Conservation (phyloP, 2,113 vertebrate species). For the Globicephala melas region DNA sequence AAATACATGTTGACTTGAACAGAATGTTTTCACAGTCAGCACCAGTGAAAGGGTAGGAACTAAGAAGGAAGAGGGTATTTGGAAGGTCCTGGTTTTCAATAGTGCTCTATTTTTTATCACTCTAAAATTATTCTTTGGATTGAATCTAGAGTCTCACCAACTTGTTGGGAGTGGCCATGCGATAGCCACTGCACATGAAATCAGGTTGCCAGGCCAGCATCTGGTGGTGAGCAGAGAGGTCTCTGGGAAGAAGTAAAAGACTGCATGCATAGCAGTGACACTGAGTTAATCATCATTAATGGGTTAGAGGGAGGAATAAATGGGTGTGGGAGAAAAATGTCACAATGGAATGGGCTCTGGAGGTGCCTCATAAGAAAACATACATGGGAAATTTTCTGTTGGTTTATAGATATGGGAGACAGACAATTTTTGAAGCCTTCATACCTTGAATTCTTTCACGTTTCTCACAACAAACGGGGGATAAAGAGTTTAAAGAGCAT, state of each 20-base stretch:
- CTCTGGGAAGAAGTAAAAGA: background rate
- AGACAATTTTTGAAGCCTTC: background rate
- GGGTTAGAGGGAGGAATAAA: background rate
- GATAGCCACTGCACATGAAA: background rate
- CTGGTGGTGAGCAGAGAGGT: background rate
- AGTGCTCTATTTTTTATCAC: background rate
- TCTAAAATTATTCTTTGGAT: background rate
- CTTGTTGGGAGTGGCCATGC: background rate
- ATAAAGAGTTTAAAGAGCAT: background rate
- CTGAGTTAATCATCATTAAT: background rate
- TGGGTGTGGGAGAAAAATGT: background rate
- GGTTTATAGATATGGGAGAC: background rate
- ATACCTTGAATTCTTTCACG: background rate
- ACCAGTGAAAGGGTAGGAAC: background rate
- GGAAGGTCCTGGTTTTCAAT: background rate
- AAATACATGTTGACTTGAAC: background rate
- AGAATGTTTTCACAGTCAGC: background rate
- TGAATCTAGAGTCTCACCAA: background rate
- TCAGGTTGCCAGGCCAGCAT: background rate
- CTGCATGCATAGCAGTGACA: background rate
- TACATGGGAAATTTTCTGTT: background rate
- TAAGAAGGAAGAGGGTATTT: background rate
- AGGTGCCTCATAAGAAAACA: background rate
- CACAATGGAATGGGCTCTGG: background rate
- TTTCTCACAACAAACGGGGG: background rate